These are phyloP conservation scores for Caenorhabditis sp. DNA, from an alignment of 2,888 invertebrate genomes.

Conservation along the genomic window DNA sequence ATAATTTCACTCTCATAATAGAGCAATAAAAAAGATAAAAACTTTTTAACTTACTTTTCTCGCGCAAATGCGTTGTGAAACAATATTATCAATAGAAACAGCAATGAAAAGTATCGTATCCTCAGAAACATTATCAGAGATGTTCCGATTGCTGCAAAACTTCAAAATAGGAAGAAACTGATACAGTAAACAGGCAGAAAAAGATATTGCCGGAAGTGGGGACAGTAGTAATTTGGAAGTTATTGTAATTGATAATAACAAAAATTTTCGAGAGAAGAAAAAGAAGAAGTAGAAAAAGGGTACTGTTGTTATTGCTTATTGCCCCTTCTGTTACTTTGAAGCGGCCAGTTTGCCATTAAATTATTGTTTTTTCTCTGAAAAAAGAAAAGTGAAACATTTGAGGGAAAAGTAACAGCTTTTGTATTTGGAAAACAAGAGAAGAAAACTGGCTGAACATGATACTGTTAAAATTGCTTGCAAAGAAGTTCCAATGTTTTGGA, in stretches of 20 bases:
- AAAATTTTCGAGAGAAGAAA: not conserved
- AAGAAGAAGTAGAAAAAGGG: no score
- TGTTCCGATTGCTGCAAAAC: no score
- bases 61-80: constrained; percentile 26
- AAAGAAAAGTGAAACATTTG: not conserved
- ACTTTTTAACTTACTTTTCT: constrained; percentile 26
- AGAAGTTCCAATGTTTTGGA: not conserved
- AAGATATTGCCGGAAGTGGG: no score
- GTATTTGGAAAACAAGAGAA: not conserved
- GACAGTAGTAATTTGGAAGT: not conserved
- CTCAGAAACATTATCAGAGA: constrained; percentile 36
- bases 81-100: constrained; percentile 23
- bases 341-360: not conserved
- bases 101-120: constrained; percentile 23
- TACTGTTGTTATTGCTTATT: not conserved
- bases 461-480: not conserved
- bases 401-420: not conserved
- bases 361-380: not conserved
- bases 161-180: no score
- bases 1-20: constrained; percentile 25
- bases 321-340: no score
- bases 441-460: not conserved
- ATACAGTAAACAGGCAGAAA: not conserved
- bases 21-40: constrained; percentile 28
- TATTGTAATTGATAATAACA: not conserved